These are phyloP conservation scores for Amblyteles armatorius DNA, from an alignment of 2,888 invertebrate genomes.

Conservation along the genomic window DNA sequence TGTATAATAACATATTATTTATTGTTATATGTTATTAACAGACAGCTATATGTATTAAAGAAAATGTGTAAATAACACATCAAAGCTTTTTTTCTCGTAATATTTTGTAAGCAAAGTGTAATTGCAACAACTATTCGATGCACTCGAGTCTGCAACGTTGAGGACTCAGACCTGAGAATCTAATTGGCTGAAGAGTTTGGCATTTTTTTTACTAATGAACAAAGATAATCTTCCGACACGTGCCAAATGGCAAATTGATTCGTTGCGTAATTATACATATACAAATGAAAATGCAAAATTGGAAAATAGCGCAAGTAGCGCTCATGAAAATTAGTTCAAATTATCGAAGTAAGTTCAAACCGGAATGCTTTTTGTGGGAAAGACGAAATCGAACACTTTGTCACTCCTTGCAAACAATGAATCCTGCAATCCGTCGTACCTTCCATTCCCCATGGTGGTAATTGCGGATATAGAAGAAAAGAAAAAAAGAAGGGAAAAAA, in stretches of 20 bases:
- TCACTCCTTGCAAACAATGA: not conserved
- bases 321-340: not conserved
- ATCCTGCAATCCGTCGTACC: not conserved
- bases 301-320: not conserved
- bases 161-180: too few relatives aligned
- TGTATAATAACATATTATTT: too few relatives aligned
- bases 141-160: too few relatives aligned
- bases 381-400: not conserved
- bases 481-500: conserved; percentile 4
- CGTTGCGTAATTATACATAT: not conserved
- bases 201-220: not conserved
- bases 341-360: not conserved
- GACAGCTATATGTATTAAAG: too few relatives aligned
- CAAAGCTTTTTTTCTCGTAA: too few relatives aligned
- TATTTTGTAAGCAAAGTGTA: too few relatives aligned
- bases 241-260: not conserved
- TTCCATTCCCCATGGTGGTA: conserved; percentile 3
- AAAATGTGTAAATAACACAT: too few relatives aligned
- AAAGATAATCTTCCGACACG: not conserved
- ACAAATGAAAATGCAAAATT: not conserved
- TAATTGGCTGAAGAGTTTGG: too few relatives aligned
- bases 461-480: conserved; percentile 27
- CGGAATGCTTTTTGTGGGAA: not conserved
- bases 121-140: too few relatives aligned
- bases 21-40: too few relatives aligned